Percentiles rank a stretch among this genome's conserved stretches.
phyloP scores from a whole-genome alignment of 2,797 vertebrate genomes.

The Catostomus latipinnis region DNA sequence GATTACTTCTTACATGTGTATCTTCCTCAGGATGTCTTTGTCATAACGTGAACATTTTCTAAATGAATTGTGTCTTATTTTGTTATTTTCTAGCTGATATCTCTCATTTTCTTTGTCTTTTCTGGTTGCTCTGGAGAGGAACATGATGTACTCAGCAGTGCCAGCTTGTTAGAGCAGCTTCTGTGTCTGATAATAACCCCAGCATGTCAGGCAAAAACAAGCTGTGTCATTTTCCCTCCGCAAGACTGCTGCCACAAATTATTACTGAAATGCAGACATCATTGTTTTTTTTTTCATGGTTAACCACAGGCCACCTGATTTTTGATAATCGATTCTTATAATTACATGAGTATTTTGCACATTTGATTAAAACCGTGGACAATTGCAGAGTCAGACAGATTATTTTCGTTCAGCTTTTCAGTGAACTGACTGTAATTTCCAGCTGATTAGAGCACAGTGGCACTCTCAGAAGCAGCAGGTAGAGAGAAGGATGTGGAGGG shows the following conservation, averaged over 20 bases:
- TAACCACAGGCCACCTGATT: slow-evolving; percentile 45
- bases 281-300: slow-evolving; percentile 51
- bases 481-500: slow-evolving; percentile 73
- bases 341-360: slow-evolving; percentile 48
- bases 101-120: slow-evolving; percentile 46
- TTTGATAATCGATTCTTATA: slow-evolving; percentile 49
- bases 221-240: slow-evolving; percentile 52
- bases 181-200: slow-evolving; percentile 75
- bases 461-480: slow-evolving; percentile 55
- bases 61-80: slow-evolving; percentile 29
- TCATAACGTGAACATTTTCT: slow-evolving; percentile 1
- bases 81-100: slow-evolving; percentile 54
- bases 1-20: slow-evolving; percentile 14
- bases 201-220: slow-evolving; percentile 72
- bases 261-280: slow-evolving; percentile 51
- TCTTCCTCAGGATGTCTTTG: slow-evolving; percentile 2
- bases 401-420: slow-evolving; percentile 45
- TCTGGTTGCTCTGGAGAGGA: slow-evolving; percentile 46
- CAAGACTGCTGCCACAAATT: slow-evolving; percentile 52
- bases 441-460: slow-evolving; percentile 61
- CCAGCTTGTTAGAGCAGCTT: slow-evolving; percentile 72
- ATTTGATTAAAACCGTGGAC: slow-evolving; percentile 51
- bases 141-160: slow-evolving; percentile 63
- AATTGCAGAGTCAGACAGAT: slow-evolving; percentile 41
- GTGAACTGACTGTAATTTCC: slow-evolving; percentile 59